Percentiles rank a stretch among this genome's conserved stretches.
phyloP scores from a whole-genome alignment of 2,888 invertebrate species.

The Tupiocoris notatus region DNA sequence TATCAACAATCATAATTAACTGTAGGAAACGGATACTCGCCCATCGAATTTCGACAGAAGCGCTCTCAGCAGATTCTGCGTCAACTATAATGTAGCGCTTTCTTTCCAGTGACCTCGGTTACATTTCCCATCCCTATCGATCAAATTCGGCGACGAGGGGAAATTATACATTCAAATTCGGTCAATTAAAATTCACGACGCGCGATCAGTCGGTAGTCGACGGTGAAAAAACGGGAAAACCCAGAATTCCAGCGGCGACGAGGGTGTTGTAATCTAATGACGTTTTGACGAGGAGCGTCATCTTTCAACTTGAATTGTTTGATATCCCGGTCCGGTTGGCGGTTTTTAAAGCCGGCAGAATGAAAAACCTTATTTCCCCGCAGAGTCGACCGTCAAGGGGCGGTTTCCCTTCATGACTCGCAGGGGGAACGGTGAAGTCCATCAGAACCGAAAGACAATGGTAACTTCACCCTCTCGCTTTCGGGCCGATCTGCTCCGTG shows the following conservation, averaged over 20 bases:
- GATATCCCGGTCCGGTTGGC: neutral
- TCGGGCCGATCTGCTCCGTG: too few relatives aligned
- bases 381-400: too few relatives aligned
- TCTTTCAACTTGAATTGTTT: conserved; percentile 28
- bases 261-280: conserved; percentile 35
- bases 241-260: neutral
- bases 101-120: neutral
- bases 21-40: too few relatives aligned
- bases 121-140: neutral
- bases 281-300: conserved; percentile 24
- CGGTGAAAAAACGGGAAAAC: neutral
- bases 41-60: too few relatives aligned
- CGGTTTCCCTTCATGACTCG: neutral
- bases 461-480: neutral
- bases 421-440: neutral
- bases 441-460: neutral
- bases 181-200: neutral
- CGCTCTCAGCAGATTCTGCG: too few relatives aligned
- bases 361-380: neutral
- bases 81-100: neutral
- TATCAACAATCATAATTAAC: too few relatives aligned
- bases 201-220: neutral
- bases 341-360: neutral
- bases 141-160: neutral
- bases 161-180: neutral